phyloP scores from a whole-genome alignment of 1,140 invertebrate species.

The Eumaeus atala region DNA sequence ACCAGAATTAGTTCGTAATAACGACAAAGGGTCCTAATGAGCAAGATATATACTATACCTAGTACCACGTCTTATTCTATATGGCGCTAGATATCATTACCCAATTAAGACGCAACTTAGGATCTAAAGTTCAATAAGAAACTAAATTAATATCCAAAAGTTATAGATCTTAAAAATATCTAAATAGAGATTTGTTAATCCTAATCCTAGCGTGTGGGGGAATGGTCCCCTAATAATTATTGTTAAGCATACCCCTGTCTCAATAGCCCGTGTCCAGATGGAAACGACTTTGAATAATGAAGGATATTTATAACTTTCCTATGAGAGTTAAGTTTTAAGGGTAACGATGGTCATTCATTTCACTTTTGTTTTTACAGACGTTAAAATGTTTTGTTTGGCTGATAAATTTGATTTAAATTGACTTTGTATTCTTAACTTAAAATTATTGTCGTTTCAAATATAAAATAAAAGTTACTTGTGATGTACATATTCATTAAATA shows the following conservation, averaged over 20 bases:
- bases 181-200: neutral
- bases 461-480: too few relatives aligned
- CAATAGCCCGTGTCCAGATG: slow-evolving; percentile 66
- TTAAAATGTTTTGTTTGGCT: neutral
- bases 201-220: slow-evolving; percentile 3
- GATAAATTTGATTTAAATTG: too few relatives aligned
- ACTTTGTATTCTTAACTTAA: neutral
- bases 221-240: slow-evolving; percentile 45
- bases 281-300: slow-evolving; percentile 69
- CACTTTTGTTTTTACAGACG: neutral
- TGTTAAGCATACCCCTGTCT: slow-evolving; percentile 48
- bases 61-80: too few relatives aligned
- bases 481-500: too few relatives aligned
- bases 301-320: slow-evolving; percentile 55
- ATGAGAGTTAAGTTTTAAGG: slow-evolving; percentile 11
- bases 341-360: slow-evolving; percentile 4
- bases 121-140: too few relatives aligned
- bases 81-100: too few relatives aligned
- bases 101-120: too few relatives aligned
- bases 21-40: too few relatives aligned
- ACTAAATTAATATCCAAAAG: too few relatives aligned
- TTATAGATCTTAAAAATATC: too few relatives aligned
- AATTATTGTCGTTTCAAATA: neutral
- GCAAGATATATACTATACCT: too few relatives aligned
- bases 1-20: too few relatives aligned